These are phyloP conservation scores for Ficedula albicollis DNA, from an alignment of 2,797 vertebrate genomes.

Conservation along the genomic window DNA sequence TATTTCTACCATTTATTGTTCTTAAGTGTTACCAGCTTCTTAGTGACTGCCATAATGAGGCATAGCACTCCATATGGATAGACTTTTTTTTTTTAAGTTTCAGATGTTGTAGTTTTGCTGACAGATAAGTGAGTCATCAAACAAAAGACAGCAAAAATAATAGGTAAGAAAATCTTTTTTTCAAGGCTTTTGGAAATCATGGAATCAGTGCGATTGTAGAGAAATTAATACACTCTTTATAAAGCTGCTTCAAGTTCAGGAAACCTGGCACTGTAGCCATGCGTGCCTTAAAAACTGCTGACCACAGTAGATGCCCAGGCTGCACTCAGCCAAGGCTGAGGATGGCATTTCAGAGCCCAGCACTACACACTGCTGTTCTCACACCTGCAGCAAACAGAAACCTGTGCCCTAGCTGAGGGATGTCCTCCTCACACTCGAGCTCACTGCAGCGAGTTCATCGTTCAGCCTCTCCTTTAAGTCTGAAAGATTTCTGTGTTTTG, in stretches of 20 bases:
- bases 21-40: not conserved
- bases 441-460: not conserved
- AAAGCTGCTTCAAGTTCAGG: not conserved
- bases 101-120: not conserved
- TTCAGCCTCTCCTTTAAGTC: not conserved
- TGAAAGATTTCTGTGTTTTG: not conserved
- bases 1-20: not conserved
- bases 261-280: not conserved
- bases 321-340: not conserved
- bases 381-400: not conserved
- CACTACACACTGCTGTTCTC: accelerated
- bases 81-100: not conserved
- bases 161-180: slow-evolving; percentile 4
- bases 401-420: accelerated
- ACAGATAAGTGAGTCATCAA: slow-evolving; percentile 43
- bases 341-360: not conserved
- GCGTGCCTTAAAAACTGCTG: not conserved
- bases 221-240: not conserved
- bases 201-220: not conserved
- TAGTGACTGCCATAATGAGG: not conserved
- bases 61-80: not conserved
- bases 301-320: not conserved
- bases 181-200: not conserved
- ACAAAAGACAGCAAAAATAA: not conserved
- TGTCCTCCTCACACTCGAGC: accelerated